Conservation (phyloP, 2,888 invertebrate species). For the Kryphioiulus occultus region DNA sequence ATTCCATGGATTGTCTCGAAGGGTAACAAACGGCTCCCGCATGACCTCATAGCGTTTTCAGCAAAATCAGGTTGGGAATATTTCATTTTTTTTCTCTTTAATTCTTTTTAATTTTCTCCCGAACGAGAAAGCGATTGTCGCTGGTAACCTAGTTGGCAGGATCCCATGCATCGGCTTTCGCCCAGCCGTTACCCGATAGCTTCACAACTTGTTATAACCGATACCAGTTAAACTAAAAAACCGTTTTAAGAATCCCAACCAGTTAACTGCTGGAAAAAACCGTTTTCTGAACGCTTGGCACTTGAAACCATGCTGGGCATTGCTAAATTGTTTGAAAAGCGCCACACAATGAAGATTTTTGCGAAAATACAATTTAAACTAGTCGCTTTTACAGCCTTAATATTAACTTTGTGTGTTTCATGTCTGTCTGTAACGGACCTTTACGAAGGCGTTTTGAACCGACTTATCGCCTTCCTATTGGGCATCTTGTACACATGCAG, state of each 20-base stretch:
- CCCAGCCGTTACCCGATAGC: not conserved
- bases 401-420: no score
- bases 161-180: constrained; percentile 22
- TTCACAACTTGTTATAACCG: not conserved
- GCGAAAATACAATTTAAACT: no score
- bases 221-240: not conserved
- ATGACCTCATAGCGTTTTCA: not conserved
- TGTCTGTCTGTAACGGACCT: no score
- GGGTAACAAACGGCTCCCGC: not conserved
- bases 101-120: not conserved
- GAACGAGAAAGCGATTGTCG: constrained; percentile 21
- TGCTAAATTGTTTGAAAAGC: no score
- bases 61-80: not conserved
- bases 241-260: not conserved
- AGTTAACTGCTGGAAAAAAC: not conserved
- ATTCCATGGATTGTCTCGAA: not conserved
- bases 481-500: no score
- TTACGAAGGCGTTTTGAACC: no score
- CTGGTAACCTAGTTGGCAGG: constrained; percentile 9
- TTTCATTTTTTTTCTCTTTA: not conserved
- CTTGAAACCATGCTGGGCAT: no score
- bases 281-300: not conserved
- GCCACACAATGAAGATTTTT: no score
- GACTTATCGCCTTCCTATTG: no score
- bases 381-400: no score